Percentiles rank a stretch among this genome's conserved stretches.
phyloP scores from a whole-genome alignment of 2,113 vertebrate species.

The Xiphorhynchus elegans region DNA sequence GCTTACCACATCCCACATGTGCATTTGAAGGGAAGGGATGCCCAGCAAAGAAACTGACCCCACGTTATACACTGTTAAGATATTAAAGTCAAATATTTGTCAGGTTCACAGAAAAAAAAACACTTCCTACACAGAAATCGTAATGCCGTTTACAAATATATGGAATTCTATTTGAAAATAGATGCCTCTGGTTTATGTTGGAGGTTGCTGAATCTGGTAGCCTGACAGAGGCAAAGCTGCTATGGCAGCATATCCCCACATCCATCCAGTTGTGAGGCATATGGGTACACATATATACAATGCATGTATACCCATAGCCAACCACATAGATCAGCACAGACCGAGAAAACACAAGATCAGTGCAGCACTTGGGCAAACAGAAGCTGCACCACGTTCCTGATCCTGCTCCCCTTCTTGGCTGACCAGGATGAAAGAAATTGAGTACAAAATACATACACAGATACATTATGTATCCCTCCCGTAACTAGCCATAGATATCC shows the following conservation, averaged over 20 bases:
- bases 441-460: background rate
- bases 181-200: background rate
- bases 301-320: background rate
- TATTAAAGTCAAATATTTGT: background rate
- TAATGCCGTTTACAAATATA: background rate
- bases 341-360: rapidly evolving
- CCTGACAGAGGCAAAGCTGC: background rate
- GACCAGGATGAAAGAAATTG: background rate
- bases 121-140: background rate
- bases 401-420: background rate
- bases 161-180: background rate
- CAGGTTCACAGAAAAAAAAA: background rate
- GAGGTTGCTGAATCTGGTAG: background rate
- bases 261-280: background rate
- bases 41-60: background rate
- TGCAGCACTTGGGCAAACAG: background rate
- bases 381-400: background rate
- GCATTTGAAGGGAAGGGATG: background rate
- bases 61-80: background rate
- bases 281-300: background rate
- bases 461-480: background rate
- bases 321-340: background rate
- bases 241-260: background rate
- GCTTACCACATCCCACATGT: rapidly evolving
- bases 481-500: background rate